These are phyloP conservation scores for Pangasius macronema DNA, from an alignment of 2,797 vertebrate genomes.

Conservation along the genomic window DNA sequence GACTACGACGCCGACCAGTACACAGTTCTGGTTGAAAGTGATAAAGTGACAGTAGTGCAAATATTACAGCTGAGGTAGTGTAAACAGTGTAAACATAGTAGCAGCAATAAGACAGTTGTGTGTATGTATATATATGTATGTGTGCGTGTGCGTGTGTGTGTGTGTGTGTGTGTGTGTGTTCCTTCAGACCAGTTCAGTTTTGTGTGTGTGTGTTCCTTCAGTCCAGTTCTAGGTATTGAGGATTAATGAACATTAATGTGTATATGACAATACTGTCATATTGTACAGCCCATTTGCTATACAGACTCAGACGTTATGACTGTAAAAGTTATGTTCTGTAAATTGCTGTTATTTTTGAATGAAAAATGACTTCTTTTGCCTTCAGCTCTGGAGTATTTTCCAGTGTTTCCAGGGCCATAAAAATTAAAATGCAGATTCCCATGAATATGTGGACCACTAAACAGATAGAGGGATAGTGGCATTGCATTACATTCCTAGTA, in stretches of 20 bases:
- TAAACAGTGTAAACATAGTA: no score
- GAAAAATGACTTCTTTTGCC: background rate
- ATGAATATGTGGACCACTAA: background rate
- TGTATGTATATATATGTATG: no score
- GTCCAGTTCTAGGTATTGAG: no score
- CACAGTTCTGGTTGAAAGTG: no score
- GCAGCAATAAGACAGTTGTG: no score
- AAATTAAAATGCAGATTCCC: background rate
- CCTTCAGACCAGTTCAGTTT: no score
- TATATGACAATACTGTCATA: background rate
- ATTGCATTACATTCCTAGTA: background rate
- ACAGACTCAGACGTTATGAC: background rate
- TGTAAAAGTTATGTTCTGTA: background rate
- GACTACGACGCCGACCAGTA: no score
- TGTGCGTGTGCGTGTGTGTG: no score
- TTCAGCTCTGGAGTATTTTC: background rate
- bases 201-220: no score
- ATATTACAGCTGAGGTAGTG: no score
- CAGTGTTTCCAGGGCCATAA: background rate
- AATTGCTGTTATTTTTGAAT: background rate
- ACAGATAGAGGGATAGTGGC: background rate
- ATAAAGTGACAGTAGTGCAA: no score
- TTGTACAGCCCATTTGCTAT: background rate
- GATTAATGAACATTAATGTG: background rate
- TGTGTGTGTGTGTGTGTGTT: no score